A percentile compares a stretch with the other conserved stretches of the same genome.
Conservation (phyloP, 2,797 vertebrate species). For the Dendrocincla fuliginosa region DNA sequence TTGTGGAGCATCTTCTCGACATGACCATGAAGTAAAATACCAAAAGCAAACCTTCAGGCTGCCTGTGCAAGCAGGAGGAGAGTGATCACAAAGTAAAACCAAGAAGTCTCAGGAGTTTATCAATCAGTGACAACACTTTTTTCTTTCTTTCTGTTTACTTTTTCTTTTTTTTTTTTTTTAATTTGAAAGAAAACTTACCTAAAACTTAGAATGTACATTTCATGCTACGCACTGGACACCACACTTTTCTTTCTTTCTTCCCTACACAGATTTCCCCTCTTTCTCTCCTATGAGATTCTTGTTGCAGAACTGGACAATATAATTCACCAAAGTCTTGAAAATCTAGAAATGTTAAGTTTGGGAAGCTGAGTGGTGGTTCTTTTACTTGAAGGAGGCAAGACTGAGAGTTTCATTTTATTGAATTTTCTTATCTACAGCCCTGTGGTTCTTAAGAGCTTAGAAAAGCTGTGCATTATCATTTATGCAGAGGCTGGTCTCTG, state of each 20-base stretch:
- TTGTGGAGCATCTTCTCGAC: background rate
- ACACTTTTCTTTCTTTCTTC: background rate
- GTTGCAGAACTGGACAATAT: background rate
- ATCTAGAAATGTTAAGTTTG: constrained; percentile 7
- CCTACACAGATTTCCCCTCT: background rate
- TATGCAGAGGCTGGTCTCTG: background rate
- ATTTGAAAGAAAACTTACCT: background rate
- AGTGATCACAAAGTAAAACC: background rate
- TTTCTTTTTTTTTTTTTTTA: too few relatives aligned
- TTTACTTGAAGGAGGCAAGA: constrained; percentile 13
- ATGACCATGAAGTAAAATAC: background rate
- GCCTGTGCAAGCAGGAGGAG: background rate
- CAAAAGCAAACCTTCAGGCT: background rate
- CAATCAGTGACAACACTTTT: background rate
- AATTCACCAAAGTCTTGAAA: constrained; percentile 33
- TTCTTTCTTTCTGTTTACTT: background rate
- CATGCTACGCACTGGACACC: background rate
- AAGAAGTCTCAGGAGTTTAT: background rate
- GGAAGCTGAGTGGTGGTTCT: constrained; percentile 39
- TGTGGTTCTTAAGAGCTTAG: background rate
- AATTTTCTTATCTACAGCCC: constrained; percentile 45
- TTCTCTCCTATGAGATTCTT: background rate
- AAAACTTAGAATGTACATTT: background rate
- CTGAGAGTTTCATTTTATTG: constrained; percentile 12
- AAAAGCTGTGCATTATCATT: background rate